These are phyloP conservation scores for Corythornis leucogaster DNA, from an alignment of 2,797 vertebrate species.

Conservation along the genomic window DNA sequence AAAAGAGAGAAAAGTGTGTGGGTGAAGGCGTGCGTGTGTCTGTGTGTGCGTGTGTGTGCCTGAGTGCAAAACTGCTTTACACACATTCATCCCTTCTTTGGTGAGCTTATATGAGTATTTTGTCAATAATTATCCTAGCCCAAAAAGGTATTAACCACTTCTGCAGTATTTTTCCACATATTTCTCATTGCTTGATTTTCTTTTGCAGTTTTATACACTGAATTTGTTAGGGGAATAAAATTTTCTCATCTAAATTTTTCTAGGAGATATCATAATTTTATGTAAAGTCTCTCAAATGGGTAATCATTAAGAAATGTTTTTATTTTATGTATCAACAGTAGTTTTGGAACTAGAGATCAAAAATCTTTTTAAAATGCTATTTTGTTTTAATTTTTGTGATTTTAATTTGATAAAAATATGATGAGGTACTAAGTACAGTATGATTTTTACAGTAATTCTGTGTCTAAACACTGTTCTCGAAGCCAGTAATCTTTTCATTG, in stretches of 20 bases:
- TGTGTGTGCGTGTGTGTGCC: constrained; percentile 60
- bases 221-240: constrained; percentile 82
- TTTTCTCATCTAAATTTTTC: constrained; percentile 86
- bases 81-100: constrained; percentile 77
- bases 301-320: constrained; percentile 84
- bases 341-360: constrained; percentile 83
- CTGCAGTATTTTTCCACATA: constrained; percentile 87
- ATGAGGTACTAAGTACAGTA: constrained; percentile 82
- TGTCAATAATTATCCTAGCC: constrained; percentile 73
- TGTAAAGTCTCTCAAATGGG: constrained; percentile 85
- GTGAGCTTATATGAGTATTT: constrained; percentile 78
- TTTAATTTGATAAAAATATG: constrained; percentile 84
- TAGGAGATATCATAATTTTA: constrained; percentile 89
- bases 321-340: constrained; percentile 84
- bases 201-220: constrained; percentile 87
- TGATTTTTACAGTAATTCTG: constrained; percentile 83
- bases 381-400: constrained; percentile 83
- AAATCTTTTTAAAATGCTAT: constrained; percentile 83
- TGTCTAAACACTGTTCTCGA: constrained; percentile 83
- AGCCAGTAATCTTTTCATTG: constrained; percentile 86
- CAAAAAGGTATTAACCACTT: constrained; percentile 79
- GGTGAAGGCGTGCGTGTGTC: constrained; percentile 71
- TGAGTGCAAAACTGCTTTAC: constrained; percentile 78
- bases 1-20: constrained; percentile 54
- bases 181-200: constrained; percentile 82